A percentile compares a stretch with the other conserved stretches of the same genome.
Evolutionary conservation across 2,888 invertebrate genomes (phyloP).

Genomic region (Meloe dianella): DNA sequence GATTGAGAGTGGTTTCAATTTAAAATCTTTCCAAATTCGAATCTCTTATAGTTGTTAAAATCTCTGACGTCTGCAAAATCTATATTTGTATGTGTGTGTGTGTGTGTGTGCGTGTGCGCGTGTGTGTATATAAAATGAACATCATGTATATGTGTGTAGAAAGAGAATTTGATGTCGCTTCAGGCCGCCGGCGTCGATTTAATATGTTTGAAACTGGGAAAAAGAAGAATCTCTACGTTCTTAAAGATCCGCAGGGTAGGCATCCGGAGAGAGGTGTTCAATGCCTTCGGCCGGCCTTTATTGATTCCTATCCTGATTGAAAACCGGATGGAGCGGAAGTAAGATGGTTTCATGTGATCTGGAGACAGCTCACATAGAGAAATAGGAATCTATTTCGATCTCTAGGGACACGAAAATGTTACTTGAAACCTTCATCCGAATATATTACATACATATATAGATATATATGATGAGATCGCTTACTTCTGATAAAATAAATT

Average conservation of each 20-base stretch:
- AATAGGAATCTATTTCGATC: conserved; percentile 51
- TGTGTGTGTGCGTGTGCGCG: background rate
- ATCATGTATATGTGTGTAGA: background rate
- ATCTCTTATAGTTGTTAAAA: conserved; percentile 2
- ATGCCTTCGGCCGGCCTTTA: conserved; percentile 42
- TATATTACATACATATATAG: conserved; percentile 18
- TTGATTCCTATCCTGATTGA: conserved; percentile 57
- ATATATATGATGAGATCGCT: background rate
- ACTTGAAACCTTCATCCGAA: conserved; percentile 36
- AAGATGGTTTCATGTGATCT: conserved; percentile 54
- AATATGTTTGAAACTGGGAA: conserved; percentile 9
- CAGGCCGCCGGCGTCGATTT: conserved; percentile 7
- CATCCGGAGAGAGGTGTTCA: conserved; percentile 34
- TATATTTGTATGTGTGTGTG: background rate
- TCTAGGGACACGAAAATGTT: conserved; percentile 39
- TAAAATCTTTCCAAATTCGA: background rate
- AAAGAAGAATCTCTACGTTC: conserved; percentile 23
- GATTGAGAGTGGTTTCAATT: background rate
- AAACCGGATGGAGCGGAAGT: conserved; percentile 59
- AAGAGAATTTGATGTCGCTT: conserved; percentile 9
- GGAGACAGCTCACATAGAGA: conserved; percentile 48
- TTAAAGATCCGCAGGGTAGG: conserved; percentile 35
- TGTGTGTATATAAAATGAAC: background rate
- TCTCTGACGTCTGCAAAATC: background rate
- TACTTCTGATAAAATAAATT: background rate